Base-by-base conservation (phyloP, 1,140 invertebrate species). In the Agrilus planipennis region DNA sequence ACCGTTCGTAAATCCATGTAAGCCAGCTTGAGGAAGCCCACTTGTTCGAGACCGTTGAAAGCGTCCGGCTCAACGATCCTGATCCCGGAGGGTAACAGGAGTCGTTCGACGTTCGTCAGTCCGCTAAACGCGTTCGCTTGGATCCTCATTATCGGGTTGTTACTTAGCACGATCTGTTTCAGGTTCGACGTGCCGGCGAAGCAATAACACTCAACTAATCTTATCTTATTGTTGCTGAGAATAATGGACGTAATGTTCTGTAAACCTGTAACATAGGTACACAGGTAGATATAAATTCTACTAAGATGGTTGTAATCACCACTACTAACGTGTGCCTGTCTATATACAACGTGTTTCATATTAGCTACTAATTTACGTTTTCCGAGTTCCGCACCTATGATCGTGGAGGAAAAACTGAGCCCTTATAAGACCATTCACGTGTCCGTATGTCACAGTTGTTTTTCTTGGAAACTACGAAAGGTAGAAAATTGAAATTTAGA, bases 151-250 rank as follows among this genome's bases (percentile, higher is more conserved):
- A 87, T 61, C 0, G 84, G 84, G 58, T 89, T 89, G 53, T 84
- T 79, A 41, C 71, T 77, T 25, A 89, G 56, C 25, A 84, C 67
- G 20, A 89, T 76, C 20, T 79, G 59, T 51, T 78, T 76, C 20
- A 89, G 73, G 60, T 84, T 85, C 20, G 81, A 81, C 0, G 83
- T 84, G 7, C 84, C 84, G 0, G 84, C 84, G 44, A 89, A 89
- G 6, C 84, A 79, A 52, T 81, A 82, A 2, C 73, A 74, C 58
- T 86, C 82, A 28, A 89, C 80, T 48, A 77, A 74, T 6, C 70
- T 69, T 11, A 89, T 87, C 49, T 77, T 77, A 55, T 89, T 88
- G 63, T 87, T 75, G 9, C 77, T 75, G 9, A 88, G 57, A 34
- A 84, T 62, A 27, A 89, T 77, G 2, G 76, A 71, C 1, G 77